Evolutionary conservation across 1,140 invertebrate genomes (phyloP).

Genomic region (Melitaea cinxia): DNA sequence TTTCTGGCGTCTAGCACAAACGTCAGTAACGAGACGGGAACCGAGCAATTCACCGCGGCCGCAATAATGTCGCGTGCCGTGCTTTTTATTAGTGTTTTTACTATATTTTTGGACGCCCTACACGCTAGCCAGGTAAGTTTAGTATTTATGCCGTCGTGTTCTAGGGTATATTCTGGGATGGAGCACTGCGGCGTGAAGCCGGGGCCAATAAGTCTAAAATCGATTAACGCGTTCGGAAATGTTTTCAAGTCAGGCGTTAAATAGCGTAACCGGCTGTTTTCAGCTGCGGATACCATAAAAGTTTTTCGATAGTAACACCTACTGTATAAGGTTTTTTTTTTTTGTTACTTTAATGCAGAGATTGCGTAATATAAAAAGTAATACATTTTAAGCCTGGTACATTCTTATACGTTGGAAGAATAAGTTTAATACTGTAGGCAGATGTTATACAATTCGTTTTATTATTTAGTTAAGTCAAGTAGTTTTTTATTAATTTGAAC

Average conservation of each 20-base stretch:
- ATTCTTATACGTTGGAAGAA: background rate
- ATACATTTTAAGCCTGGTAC: slow-evolving; percentile 5
- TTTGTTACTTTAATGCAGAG: slow-evolving; percentile 35
- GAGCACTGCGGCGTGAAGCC: slow-evolving; percentile 39
- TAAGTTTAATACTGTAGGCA: background rate
- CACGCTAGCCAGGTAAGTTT: slow-evolving; percentile 75
- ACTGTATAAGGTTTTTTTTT: slow-evolving; percentile 43
- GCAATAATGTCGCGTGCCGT: slow-evolving; percentile 78
- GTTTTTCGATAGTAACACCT: slow-evolving; percentile 52
- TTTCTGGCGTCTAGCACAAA: slow-evolving; percentile 68
- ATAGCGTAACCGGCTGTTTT: slow-evolving; percentile 64
- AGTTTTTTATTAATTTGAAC: no score
- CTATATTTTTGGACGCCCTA: slow-evolving; percentile 77
- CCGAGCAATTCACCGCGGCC: slow-evolving; percentile 63
- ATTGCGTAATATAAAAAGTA: slow-evolving; percentile 52
- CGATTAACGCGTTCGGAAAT: slow-evolving; percentile 67
- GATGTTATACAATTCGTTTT: no score
- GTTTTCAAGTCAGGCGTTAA: slow-evolving; percentile 70
- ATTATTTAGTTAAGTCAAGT: background rate
- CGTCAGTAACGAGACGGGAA: slow-evolving; percentile 60
- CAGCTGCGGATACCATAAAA: slow-evolving; percentile 64
- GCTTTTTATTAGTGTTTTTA: slow-evolving; percentile 79
- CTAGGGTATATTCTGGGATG: slow-evolving; percentile 21
- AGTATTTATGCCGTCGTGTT: slow-evolving; percentile 34
- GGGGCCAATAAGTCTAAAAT: slow-evolving; percentile 71